Evolutionary conservation across 2,888 invertebrate species (phyloP).

Genomic region (Elmis aenea): DNA sequence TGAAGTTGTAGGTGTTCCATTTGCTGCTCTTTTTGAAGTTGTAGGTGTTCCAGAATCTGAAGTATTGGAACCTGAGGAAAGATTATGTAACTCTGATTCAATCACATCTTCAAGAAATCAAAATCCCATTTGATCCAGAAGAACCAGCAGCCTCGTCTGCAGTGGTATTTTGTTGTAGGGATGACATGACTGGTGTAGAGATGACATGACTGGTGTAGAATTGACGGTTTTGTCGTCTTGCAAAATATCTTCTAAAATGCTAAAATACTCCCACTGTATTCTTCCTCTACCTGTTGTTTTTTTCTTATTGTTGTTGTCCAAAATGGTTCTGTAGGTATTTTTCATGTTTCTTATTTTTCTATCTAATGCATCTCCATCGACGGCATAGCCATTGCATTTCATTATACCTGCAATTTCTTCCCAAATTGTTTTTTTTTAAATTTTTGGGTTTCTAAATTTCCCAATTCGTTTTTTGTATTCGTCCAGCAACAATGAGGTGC

Average conservation of each 20-base stretch:
- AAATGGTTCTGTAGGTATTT: slow-evolving; percentile 2
- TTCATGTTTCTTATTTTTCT: too few species aligned
- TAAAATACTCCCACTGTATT: slow-evolving; percentile 4
- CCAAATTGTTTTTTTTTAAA: too few species aligned
- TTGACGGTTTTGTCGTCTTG: slow-evolving; percentile 3
- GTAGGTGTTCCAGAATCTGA: slow-evolving; percentile 2
- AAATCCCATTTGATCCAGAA: too few species aligned
- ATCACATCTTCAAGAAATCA: background rate
- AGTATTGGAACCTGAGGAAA: background rate
- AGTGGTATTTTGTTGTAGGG: background rate
- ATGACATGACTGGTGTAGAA: slow-evolving; percentile 2
- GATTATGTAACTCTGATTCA: slow-evolving; percentile 1
- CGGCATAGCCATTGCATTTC: slow-evolving; percentile 1
- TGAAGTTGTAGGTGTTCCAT: background rate
- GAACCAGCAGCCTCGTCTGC: background rate
- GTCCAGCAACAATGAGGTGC: slow-evolving; percentile 1
- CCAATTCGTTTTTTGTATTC: slow-evolving; percentile 4
- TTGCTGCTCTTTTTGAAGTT: background rate
- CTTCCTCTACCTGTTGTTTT: too few species aligned
- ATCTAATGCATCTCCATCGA: slow-evolving; percentile 4
- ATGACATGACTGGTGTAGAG: slow-evolving; percentile 2
- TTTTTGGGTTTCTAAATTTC: slow-evolving; percentile 7
- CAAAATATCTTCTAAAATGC: slow-evolving; percentile 2
- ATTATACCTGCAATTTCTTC: too few species aligned
- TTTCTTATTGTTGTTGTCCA: slow-evolving; percentile 2